Conservation (phyloP, 2,113 vertebrate species). For the human (Homo sapiens) region DNA sequence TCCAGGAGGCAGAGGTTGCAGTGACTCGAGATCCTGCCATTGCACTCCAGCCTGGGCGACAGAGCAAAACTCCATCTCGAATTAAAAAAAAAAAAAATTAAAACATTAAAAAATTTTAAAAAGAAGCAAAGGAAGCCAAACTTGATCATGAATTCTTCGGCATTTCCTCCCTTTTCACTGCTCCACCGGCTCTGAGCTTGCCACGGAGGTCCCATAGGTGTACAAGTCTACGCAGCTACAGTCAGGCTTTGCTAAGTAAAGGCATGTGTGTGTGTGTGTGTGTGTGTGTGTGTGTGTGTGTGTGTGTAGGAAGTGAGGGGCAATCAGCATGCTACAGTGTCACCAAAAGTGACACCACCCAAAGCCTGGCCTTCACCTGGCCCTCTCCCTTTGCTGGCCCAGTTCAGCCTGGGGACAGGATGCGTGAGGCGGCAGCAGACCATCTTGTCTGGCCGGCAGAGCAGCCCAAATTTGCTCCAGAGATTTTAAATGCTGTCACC, state of each 20-base stretch:
- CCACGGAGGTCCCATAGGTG: not conserved
- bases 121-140: not conserved
- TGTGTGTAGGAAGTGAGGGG: not conserved
- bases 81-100: too few relatives aligned
- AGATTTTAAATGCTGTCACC: constrained; percentile 88
- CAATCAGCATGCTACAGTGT: constrained; percentile 39
- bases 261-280: not conserved
- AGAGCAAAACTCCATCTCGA: too few relatives aligned
- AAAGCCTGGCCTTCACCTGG: constrained; percentile 72
- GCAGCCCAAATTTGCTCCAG: constrained; percentile 90
- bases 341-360: constrained; percentile 75
- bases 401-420: constrained; percentile 86
- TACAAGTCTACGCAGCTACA: constrained; percentile 33
- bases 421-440: constrained; percentile 85
- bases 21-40: too few relatives aligned
- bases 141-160: not conserved
- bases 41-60: too few relatives aligned
- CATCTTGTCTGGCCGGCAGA: constrained; percentile 87
- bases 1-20: too few relatives aligned
- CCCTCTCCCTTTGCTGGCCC: constrained; percentile 59
- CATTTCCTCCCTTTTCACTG: not conserved
- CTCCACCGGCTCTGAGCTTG: not conserved
- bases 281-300: too few relatives aligned
- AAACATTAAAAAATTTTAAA: too few relatives aligned
- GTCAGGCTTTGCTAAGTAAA: constrained; percentile 65